Evolutionary conservation across 2,113 vertebrate species (phyloP), one percentile per base, ranked within the genome.

Genomic region (Pseudopodoces humilis): DNA sequence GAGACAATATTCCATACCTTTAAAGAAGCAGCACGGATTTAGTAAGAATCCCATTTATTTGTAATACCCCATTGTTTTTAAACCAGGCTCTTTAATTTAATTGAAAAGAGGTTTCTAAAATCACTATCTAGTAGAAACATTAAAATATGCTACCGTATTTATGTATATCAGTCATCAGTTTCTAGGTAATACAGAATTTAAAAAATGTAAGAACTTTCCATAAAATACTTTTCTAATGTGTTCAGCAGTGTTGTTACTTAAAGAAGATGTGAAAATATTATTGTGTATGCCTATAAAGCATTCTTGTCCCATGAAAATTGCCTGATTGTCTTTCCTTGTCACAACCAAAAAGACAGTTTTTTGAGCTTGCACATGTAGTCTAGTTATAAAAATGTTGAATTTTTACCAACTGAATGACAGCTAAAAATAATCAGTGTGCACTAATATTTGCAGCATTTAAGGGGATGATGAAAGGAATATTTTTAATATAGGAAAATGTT

Each of bases 251-350:
- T 52, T 19, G 5, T 47, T 72, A n/a, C 22, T 50, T 56, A 47
- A 0, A 37, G 22, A 11, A 77, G 20, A 62, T 55, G 5, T 37
- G 12, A 72, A 88, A 83, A 69, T 39, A 60, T 6, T 41, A 12
- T 39, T 16, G 1, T 16, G 1, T 35, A 8, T 39, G 16, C 16
- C 44, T 77, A 24, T 0, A 2, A 64, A 76, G 46, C 9, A 28
- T 39, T 58, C 39, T 62, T 68, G 9, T 76, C 14, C 9, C 19
- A 7, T 23, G 3, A 70, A 78, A 74, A 52, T 6, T 44, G 6
- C 10, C 9, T 44, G 7, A 3, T 37, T 68, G 10, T 68, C 44
- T 86, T 83, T 41, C 44, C 37, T 86, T 35, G 5, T 67, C 35
- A 39, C 13, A 77, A 18, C 7, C 15, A 10, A 62, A 87, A 65